Percentiles rank a stretch among this genome's conserved stretches.
Conservation (phyloP, 2,888 invertebrate genomes). For the Cheiracanthium punctorium region DNA sequence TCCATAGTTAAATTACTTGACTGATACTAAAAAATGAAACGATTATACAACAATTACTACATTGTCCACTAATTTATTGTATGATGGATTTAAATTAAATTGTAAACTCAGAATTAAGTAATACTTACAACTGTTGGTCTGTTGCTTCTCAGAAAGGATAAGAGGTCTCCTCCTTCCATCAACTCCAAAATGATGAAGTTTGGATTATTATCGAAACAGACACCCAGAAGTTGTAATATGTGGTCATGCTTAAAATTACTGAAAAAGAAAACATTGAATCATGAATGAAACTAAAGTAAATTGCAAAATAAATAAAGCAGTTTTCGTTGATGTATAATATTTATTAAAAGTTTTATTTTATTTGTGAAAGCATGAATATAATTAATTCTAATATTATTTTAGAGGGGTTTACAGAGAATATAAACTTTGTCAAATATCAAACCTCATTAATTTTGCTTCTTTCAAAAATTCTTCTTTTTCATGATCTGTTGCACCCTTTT, state of each 20-base stretch:
- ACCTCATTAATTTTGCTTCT: conserved; percentile 95
- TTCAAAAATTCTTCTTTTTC: conserved; percentile 95
- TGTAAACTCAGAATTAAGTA: conserved; percentile 73
- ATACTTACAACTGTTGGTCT: conserved; percentile 83
- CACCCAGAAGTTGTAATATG: conserved; percentile 92
- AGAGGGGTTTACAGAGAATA: too few species aligned
- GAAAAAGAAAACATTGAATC: conserved; percentile 2
- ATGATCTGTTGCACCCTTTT: conserved; percentile 92
- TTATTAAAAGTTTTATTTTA: too few species aligned
- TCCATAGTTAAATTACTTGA: conserved; percentile 81
- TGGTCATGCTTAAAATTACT: conserved; percentile 96
- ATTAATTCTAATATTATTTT: too few species aligned
- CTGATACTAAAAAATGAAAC: conserved; percentile 59
- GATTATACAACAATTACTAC: background rate
- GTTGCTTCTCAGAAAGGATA: conserved; percentile 90
- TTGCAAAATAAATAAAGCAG: background rate
- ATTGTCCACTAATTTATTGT: background rate
- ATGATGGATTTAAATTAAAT: background rate
- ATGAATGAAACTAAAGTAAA: background rate
- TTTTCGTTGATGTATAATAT: too few species aligned
- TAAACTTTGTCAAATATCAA: too few species aligned
- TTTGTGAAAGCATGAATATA: too few species aligned
- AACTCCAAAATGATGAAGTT: conserved; percentile 96
- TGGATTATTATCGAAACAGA: conserved; percentile 94
- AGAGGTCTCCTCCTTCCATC: conserved; percentile 97